These are phyloP conservation scores for Antrozous pallidus DNA, from an alignment of 2,797 vertebrate species.

Conservation along the genomic window DNA sequence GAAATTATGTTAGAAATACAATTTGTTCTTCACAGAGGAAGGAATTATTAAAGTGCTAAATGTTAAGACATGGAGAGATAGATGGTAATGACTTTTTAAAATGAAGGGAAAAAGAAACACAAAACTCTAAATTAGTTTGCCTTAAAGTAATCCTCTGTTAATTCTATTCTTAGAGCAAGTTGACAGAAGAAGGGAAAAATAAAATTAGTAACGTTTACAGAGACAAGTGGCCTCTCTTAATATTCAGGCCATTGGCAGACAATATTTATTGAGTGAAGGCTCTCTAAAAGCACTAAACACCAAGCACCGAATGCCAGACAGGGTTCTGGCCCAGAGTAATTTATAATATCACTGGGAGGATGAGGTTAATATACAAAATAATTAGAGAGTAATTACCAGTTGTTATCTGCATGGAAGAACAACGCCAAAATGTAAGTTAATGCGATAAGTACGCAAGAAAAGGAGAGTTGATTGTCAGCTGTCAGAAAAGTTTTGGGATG, in stretches of 20 bases:
- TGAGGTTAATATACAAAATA: not conserved
- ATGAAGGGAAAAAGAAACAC: slow-evolving; percentile 33
- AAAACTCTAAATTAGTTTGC: not conserved
- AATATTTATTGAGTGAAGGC: not conserved
- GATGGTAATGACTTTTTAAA: slow-evolving; percentile 31
- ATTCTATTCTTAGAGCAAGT: slow-evolving; percentile 9
- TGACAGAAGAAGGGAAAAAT: not conserved
- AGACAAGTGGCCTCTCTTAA: not conserved
- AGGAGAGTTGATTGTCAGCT: not conserved
- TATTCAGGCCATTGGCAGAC: not conserved
- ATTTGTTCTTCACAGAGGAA: slow-evolving; percentile 39
- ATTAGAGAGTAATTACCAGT: not conserved
- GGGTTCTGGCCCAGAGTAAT: not conserved
- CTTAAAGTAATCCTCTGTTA: slow-evolving; percentile 45
- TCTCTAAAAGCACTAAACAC: not conserved
- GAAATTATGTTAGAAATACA: slow-evolving; percentile 48
- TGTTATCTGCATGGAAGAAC: not conserved
- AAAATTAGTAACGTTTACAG: not conserved
- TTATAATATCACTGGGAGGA: not conserved
- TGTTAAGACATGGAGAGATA: slow-evolving; percentile 18
- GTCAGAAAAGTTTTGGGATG: not conserved
- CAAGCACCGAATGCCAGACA: not conserved
- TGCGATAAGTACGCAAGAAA: not conserved
- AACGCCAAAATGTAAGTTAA: not conserved
- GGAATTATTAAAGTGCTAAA: slow-evolving; percentile 38